Conservation (phyloP, 2,888 invertebrate genomes). For the Epicampocera succincta region DNA sequence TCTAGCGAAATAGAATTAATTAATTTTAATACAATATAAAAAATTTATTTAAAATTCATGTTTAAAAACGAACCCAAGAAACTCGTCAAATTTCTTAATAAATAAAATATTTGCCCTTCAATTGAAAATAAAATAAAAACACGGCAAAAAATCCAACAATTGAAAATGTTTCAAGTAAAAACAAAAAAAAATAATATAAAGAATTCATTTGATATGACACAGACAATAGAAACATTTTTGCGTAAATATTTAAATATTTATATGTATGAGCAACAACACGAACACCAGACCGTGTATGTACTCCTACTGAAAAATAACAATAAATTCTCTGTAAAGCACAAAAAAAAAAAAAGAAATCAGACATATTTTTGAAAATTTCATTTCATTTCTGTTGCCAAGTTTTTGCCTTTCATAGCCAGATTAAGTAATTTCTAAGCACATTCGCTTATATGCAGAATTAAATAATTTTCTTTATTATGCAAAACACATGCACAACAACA, state of each 20-base stretch:
- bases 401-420: conserved; percentile 41
- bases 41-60: conserved; percentile 1
- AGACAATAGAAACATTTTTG: conserved; percentile 49
- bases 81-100: conserved; percentile 42
- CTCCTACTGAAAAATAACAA: conserved; percentile 45
- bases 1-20: conserved; percentile 34
- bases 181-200: conserved; percentile 20
- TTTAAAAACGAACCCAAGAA: not conserved
- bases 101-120: conserved; percentile 75
- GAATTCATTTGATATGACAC: conserved; percentile 51
- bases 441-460: conserved; percentile 18
- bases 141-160: conserved; percentile 40
- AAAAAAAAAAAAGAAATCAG: not conserved
- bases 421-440: conserved; percentile 59
- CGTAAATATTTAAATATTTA: conserved; percentile 52
- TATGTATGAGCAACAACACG: conserved; percentile 2
- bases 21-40: conserved; percentile 29
- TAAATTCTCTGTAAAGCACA: conserved; percentile 4
- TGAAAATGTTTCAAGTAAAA: conserved; percentile 41
- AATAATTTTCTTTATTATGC: conserved; percentile 62
- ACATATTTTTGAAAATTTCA: conserved; percentile 35
- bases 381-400: conserved; percentile 58
- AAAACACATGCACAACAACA: conserved; percentile 26
- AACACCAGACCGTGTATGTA: not conserved
- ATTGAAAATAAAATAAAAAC: conserved; percentile 21